These are phyloP conservation scores for Aphrophora alni DNA, from an alignment of 2,888 invertebrate species.

Conservation along the genomic window DNA sequence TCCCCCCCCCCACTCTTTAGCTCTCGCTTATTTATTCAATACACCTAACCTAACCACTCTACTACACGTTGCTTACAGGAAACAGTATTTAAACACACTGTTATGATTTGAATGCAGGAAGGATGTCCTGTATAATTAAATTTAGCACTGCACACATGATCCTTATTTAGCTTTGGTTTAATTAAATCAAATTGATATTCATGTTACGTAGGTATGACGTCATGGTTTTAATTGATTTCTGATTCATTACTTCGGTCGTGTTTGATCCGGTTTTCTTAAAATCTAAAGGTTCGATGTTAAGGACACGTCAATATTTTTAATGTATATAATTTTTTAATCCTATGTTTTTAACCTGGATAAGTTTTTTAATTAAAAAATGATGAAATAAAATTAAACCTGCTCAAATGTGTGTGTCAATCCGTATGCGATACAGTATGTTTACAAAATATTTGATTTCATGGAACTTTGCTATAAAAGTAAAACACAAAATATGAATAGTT, in stretches of 20 bases:
- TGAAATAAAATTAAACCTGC: too few relatives aligned
- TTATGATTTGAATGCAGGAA: neutral
- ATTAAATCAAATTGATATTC: neutral
- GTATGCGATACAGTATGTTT: too few relatives aligned
- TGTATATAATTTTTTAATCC: too few relatives aligned
- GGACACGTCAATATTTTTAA: too few relatives aligned
- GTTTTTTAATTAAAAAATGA: too few relatives aligned
- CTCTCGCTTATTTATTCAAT: neutral
- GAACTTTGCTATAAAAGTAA: too few relatives aligned
- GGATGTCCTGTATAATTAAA: neutral
- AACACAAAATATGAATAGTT: too few relatives aligned
- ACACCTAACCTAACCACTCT: neutral
- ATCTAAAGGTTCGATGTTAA: too few relatives aligned
- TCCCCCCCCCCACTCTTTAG: neutral
- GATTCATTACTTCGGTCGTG: neutral
- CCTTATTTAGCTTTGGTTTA: neutral
- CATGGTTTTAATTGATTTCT: neutral
- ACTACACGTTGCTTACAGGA: neutral
- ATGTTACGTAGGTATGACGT: neutral
- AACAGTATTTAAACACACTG: neutral
- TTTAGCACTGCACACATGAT: neutral
- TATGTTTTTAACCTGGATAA: too few relatives aligned
- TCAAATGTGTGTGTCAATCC: too few relatives aligned
- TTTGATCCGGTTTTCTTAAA: neutral
- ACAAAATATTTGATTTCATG: too few relatives aligned